A percentile compares a stretch with the other conserved stretches of the same genome.
Conservation (phyloP, 2,113 vertebrate genomes). For the human (Homo sapiens) region GRCh38 chr4:163246001-163246500, state of each 20-base stretch:
- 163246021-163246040: not conserved
- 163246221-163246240: not conserved
- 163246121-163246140: not conserved
- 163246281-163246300: not conserved
- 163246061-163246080: not conserved
- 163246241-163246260: not conserved
- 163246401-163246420: not conserved
- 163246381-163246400: not conserved
- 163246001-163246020: not conserved
- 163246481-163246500: not conserved
- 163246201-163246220: not conserved
- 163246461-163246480: not conserved
- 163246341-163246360: not conserved
- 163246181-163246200: not conserved
- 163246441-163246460: not conserved
- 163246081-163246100: not conserved
- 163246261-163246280: not conserved
- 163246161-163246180: not conserved
- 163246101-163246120: not conserved
- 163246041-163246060: not conserved
- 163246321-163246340: not conserved
- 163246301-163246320: not conserved
- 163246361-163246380: not conserved
- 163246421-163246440: not conserved
- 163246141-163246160: not conserved